Evolutionary conservation across 2,888 invertebrate genomes (phyloP), one percentile per base, ranked within the genome.

Genomic region (Crepidodera aurea): DNA sequence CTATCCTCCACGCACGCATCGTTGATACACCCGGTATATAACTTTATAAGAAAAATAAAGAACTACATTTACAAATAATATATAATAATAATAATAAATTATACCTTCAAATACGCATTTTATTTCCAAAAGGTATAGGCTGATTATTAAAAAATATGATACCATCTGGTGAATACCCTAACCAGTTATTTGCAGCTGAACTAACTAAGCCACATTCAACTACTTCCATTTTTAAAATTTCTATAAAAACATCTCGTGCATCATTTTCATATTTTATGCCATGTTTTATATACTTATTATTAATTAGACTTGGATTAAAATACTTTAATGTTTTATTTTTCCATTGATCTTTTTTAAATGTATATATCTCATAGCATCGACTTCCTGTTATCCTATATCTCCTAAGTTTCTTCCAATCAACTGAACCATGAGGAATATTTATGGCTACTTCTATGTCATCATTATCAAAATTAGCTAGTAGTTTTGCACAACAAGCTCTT

Each of bases 331-430:
- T 19, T 25, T 65, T 61, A 27, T 6, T 27, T 34, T 65, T 51
- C 63, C 65, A 67, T 13, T 60, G 37, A 34, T 39, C 37, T 53
- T 60, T 60, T 32, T 22, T 13, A 39, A 58, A 61, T 3, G 67
- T 65, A 63, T 8, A 64, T 8, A 64, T 18, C 19, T 51, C 46
- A 42, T 66, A 66, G 13, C 50, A 51, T 16, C 62, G 53, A 37
- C 51, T 56, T 22, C 64, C 67, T 32, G 64, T 66, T 19, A 66
- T 44, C n/a, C 62, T 34, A 62, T 42, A 67, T 40, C 57, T 58
- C 27, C 62, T 59, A 27, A 60, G 29, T 46, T 51, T 27, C 18
- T 59, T 15, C 67, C 67, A 67, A 29, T 42, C 18, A 5, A 7
- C 34, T 22, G 34, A 44, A 51, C 19, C 5, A 13, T 59, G 59